Base-by-base conservation (phyloP, 2,797 vertebrate genomes). In the Brachyrhaphis roseni region DNA sequence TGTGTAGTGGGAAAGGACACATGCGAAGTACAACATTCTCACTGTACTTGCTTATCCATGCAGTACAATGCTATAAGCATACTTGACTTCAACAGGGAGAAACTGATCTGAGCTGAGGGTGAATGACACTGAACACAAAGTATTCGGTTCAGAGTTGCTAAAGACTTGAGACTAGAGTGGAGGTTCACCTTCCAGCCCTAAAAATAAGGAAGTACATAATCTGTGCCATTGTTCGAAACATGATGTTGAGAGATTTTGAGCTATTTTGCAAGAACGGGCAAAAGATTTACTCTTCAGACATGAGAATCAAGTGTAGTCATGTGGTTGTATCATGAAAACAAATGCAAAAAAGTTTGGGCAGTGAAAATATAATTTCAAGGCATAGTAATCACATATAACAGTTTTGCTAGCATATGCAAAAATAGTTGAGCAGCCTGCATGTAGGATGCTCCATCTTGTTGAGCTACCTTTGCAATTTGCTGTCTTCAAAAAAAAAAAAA, bases 401-500 rank as follows among this genome's bases (percentile, higher is more conserved):
- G 64, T 41, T 23, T 12, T 11, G 0, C 36, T 11, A 68, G 8
- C 36, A 41, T 68, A 68, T 68, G 64, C 64, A 41, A 68, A 68
- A 20, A 5, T 26, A 68, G 20, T 79, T 78, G 46, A 12, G 75
- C 81, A 62, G 80, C 31, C 20, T 70, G 74, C 16, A 23, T 71
- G 51, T 74, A 39, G 72, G 66, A 77, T 62, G 57, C 59, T 78
- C 64, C 8, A 3, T 71, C 74, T 82, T 51, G 34, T 82, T 23
- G 20, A 76, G 72, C 57, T 41, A 39, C 20, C 20, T 10, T 68
- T 68, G 36, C 36, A 41, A 12, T 34, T 68, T 41, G 36, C 36
- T 41, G 20, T 41, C 20, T 68, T 68, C 11, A 4, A 11, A 36
- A 36, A 2, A 34, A 16, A 2, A 57, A 43, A n/a, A 57, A 77